phyloP scores from a whole-genome alignment of 2,797 vertebrate genomes.

The Denticeps clupeoides region DNA sequence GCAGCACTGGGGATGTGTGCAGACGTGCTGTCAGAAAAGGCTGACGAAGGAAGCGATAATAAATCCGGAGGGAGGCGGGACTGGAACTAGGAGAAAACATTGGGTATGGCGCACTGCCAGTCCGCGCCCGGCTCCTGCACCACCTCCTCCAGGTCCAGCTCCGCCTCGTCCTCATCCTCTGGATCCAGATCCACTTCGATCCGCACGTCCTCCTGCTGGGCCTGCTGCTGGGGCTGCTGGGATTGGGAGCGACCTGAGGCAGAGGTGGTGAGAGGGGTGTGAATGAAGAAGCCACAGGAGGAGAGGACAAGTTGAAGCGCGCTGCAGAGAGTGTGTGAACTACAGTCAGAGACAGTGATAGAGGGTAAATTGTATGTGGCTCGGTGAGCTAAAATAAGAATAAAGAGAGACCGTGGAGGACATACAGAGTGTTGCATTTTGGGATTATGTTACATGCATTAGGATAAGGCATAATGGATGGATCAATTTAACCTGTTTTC shows the following conservation, averaged over 20 bases:
- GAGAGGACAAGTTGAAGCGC: neutral
- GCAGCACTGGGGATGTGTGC: no score
- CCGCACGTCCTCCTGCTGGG: constrained; percentile 41
- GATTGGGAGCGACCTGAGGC: constrained; percentile 42
- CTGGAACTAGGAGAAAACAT: constrained; percentile 68
- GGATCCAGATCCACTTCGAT: constrained; percentile 53
- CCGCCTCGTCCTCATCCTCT: constrained; percentile 62
- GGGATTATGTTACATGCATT: no score
- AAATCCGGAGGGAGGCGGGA: constrained; percentile 2
- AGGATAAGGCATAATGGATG: no score
- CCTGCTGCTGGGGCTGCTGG: constrained; percentile 54
- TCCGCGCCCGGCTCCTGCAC: constrained; percentile 73
- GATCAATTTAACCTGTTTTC: no score
- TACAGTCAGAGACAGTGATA: no score
- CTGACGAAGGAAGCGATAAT: neutral
- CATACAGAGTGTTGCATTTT: no score
- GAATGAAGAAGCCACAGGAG: neutral
- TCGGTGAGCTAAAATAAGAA: no score
- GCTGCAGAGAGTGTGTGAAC: neutral
- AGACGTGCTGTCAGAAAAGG: neutral
- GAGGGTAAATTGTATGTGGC: no score
- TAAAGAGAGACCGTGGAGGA: no score
- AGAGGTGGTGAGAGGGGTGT: neutral
- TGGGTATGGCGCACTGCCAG: constrained; percentile 75
- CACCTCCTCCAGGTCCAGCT: constrained; percentile 81